A percentile compares a stretch with the other conserved stretches of the same genome.
phyloP scores from a whole-genome alignment of 2,888 invertebrate genomes.

The Tenodera sinensis region DNA sequence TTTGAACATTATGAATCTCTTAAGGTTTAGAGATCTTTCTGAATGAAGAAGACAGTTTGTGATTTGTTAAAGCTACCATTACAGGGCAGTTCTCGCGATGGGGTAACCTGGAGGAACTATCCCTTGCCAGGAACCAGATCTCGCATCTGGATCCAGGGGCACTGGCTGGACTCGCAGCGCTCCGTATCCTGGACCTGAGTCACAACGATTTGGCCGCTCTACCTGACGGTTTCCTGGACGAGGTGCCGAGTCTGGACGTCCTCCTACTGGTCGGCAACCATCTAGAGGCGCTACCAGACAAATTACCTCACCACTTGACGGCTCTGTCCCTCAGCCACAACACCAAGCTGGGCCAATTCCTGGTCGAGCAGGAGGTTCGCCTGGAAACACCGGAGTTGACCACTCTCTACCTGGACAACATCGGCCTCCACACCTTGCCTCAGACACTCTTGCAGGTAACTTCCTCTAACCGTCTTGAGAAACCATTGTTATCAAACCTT shows the following conservation, averaged over 20 bases:
- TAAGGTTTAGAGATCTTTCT: too few relatives aligned
- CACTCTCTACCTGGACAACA: background rate
- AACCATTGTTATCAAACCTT: too few relatives aligned
- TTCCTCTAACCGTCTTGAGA: too few relatives aligned
- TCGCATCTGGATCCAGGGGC: background rate
- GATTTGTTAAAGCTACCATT: background rate
- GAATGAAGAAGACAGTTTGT: background rate
- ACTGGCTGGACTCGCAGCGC: constrained; percentile 2
- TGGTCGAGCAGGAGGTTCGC: background rate
- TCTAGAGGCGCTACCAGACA: background rate
- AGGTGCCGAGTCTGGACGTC: background rate
- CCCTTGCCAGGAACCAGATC: background rate
- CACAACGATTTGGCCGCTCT: background rate
- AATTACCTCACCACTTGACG: background rate
- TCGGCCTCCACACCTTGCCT: background rate
- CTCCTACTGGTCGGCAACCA: background rate
- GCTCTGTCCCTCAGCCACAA: constrained; percentile 1
- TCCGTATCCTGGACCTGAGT: constrained; percentile 8
- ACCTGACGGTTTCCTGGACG: background rate
- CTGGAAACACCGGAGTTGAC: background rate
- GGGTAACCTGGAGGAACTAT: constrained; percentile 1
- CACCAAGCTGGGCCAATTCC: background rate
- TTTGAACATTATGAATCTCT: too few relatives aligned
- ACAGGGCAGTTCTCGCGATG: constrained; percentile 1
- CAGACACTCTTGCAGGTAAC: background rate